Percentiles rank a stretch among this genome's conserved stretches.
These are phyloP conservation scores for Ploceus nigricollis DNA, from an alignment of 2,113 vertebrate genomes.

Conservation along the genomic window DNA sequence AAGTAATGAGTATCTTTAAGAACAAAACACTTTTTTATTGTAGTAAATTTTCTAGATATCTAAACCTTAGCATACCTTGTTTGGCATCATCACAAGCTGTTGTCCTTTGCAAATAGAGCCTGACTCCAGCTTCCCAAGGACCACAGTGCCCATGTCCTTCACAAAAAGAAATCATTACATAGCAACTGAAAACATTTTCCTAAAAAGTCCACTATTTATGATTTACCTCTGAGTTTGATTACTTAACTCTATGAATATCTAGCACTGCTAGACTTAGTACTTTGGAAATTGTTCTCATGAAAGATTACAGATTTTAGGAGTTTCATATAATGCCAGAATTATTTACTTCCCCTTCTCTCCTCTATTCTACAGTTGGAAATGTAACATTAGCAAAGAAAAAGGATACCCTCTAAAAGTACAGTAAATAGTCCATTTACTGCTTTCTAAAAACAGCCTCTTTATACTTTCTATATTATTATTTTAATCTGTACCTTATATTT, in stretches of 20 bases:
- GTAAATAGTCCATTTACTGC: background rate
- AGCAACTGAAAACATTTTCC: background rate
- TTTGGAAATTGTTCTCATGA: background rate
- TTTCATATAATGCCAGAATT: background rate
- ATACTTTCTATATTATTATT: background rate
- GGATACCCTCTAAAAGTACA: background rate
- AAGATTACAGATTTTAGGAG: background rate
- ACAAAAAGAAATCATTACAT: background rate
- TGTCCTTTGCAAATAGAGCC: constrained; percentile 95
- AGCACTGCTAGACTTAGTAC: background rate
- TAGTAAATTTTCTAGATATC: background rate
- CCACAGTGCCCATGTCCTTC: constrained; percentile 97
- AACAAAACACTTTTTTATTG: background rate
- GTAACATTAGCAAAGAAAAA: background rate
- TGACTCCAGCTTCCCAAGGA: constrained; percentile 94
- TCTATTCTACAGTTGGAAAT: background rate
- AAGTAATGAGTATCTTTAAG: background rate
- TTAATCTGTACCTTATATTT: constrained; percentile 91
- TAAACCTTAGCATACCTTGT: constrained; percentile 80
- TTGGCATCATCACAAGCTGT: constrained; percentile 98
- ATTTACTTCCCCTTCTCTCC: background rate
- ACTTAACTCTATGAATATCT: background rate
- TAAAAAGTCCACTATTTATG: background rate
- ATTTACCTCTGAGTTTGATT: background rate
- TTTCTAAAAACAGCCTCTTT: background rate